phyloP scores from a whole-genome alignment of 2,113 vertebrate species.

The Sinocyclocheilus rhinocerous region DNA sequence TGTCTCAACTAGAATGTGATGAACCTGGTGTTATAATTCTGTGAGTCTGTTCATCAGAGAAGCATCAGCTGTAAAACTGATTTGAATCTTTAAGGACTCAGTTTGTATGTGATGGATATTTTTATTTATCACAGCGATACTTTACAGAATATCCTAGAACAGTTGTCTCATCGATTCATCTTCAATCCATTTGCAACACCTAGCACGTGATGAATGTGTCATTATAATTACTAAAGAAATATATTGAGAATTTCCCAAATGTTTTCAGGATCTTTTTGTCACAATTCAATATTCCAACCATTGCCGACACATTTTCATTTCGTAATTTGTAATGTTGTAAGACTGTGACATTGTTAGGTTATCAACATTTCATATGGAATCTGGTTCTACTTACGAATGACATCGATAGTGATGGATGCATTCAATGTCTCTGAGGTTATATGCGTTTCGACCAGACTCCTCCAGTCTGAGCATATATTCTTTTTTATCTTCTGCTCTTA shows the following conservation, averaged over 20 bases:
- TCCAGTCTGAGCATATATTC: no score
- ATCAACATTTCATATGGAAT: not conserved
- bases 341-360: not conserved
- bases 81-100: not conserved
- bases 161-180: no score
- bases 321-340: not conserved
- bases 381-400: constrained; percentile 59
- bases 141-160: no score
- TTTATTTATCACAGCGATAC: no score
- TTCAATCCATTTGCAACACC: not conserved
- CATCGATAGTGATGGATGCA: constrained; percentile 18
- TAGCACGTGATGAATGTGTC: not conserved
- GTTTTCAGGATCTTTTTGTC: not conserved
- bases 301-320: not conserved
- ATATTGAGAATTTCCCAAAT: not conserved
- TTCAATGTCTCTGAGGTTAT: not conserved
- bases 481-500: no score
- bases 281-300: not conserved
- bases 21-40: not conserved
- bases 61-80: no score
- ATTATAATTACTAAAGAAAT: not conserved
- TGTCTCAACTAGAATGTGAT: not conserved
- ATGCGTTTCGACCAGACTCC: no score
- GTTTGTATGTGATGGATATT: no score
- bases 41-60: no score